Evolutionary conservation across 2,888 invertebrate genomes (phyloP).

Genomic region (Campoletis raptor): DNA sequence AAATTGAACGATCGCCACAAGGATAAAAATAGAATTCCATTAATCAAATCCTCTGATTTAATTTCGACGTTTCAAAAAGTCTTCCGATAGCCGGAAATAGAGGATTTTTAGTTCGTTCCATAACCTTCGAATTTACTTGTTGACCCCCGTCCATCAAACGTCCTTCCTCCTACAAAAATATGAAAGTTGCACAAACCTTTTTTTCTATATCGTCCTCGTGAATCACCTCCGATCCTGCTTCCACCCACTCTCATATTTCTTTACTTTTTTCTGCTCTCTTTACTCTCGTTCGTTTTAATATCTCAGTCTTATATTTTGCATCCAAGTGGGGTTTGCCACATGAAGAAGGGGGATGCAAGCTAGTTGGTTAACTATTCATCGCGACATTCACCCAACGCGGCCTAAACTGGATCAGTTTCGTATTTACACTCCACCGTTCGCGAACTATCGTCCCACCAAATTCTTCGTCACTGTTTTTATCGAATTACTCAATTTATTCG

Average conservation of each 20-base stretch:
- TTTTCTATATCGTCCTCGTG: slow-evolving; percentile 41
- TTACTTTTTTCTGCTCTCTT: slow-evolving; percentile 23
- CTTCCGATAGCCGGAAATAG: neutral
- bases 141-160: slow-evolving; percentile 6
- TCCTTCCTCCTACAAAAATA: slow-evolving; percentile 55
- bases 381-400: slow-evolving; percentile 80
- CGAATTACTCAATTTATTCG: neutral
- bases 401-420: slow-evolving; percentile 81
- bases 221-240: slow-evolving; percentile 47
- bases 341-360: slow-evolving; percentile 69
- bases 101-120: neutral
- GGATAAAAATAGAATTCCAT: neutral
- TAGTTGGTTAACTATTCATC: slow-evolving; percentile 69
- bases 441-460: slow-evolving; percentile 5
- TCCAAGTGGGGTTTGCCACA: slow-evolving; percentile 67
- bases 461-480: neutral
- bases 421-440: slow-evolving; percentile 64
- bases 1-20: neutral
- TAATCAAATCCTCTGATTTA: neutral
- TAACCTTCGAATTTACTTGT: neutral
- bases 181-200: slow-evolving; percentile 50
- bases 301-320: slow-evolving; percentile 50
- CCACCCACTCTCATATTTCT: slow-evolving; percentile 22
- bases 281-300: slow-evolving; percentile 42
- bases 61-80: neutral